phyloP scores from a whole-genome alignment of 2,888 invertebrate species.

The Polymixis flavicincta region DNA sequence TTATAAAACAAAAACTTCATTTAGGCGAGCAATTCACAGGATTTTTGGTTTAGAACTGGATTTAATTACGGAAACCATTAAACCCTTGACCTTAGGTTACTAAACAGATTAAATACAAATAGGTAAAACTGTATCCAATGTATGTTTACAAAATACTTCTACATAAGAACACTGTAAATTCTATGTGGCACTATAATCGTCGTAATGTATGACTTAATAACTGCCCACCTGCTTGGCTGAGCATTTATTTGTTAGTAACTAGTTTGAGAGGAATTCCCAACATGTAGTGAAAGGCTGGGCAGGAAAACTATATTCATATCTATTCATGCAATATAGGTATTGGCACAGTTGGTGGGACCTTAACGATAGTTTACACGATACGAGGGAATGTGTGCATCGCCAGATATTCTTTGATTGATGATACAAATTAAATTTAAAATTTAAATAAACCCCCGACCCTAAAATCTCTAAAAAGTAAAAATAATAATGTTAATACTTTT shows the following conservation, averaged over 20 bases:
- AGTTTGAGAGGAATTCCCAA: constrained; percentile 32
- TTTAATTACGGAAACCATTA: neutral
- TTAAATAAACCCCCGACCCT: too few species aligned
- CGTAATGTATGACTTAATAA: too few species aligned
- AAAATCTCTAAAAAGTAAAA: too few species aligned
- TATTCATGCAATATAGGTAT: neutral
- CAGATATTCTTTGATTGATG: constrained; percentile 4
- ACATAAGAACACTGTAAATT: neutral
- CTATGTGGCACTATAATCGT: constrained; percentile 4
- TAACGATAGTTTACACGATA: constrained; percentile 17
- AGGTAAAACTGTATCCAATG: neutral
- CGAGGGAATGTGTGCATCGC: constrained; percentile 17
- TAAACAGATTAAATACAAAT: neutral
- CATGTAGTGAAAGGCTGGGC: constrained; percentile 14
- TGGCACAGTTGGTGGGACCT: constrained; percentile 6
- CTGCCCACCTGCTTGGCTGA: too few species aligned
- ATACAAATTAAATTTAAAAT: too few species aligned
- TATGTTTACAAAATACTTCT: neutral
- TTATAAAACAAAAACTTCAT: neutral
- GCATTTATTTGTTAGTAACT: too few species aligned
- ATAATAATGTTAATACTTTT: too few species aligned
- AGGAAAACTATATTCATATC: constrained; percentile 39
- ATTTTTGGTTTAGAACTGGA: neutral
- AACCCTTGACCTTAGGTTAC: neutral
- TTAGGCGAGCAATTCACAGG: too few species aligned